Percentiles rank a stretch among this genome's conserved stretches.
These are phyloP conservation scores for Gryon sp. DNA, from an alignment of 1,140 invertebrate genomes.

Conservation along the genomic window DNA sequence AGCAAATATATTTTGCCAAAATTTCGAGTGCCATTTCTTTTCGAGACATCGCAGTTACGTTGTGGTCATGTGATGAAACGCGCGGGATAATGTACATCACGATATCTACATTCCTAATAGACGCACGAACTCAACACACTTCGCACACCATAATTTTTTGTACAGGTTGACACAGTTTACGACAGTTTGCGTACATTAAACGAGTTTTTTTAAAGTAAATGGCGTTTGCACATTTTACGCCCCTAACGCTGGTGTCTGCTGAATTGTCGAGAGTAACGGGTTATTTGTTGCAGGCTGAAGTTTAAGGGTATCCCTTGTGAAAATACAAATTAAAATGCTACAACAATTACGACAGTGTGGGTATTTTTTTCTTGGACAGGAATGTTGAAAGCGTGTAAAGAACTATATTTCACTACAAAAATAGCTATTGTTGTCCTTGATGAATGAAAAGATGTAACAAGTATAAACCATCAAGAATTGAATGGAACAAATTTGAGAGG, in stretches of 20 bases:
- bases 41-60: background rate
- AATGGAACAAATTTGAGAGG: conserved; percentile 27
- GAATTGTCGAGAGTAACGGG: too few relatives aligned
- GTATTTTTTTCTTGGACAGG: too few relatives aligned
- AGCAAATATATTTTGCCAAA: conserved; percentile 48
- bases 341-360: too few relatives aligned
- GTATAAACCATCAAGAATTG: conserved; percentile 34
- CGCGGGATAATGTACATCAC: too few relatives aligned
- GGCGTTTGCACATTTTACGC: too few relatives aligned
- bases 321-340: too few relatives aligned
- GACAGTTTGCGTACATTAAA: background rate
- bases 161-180: background rate
- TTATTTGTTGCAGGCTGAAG: too few relatives aligned
- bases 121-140: conserved; percentile 1
- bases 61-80: conserved; percentile 4
- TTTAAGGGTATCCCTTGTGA: too few relatives aligned
- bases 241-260: too few relatives aligned
- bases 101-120: too few relatives aligned
- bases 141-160: conserved; percentile 8
- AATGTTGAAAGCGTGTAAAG: too few relatives aligned
- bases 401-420: too few relatives aligned
- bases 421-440: conserved; percentile 4
- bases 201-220: background rate
- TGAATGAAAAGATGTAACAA: conserved; percentile 39
- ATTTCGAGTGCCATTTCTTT: conserved; percentile 23